Base-by-base conservation (phyloP, 2,113 vertebrate genomes). In the Aegithalos caudatus region DNA sequence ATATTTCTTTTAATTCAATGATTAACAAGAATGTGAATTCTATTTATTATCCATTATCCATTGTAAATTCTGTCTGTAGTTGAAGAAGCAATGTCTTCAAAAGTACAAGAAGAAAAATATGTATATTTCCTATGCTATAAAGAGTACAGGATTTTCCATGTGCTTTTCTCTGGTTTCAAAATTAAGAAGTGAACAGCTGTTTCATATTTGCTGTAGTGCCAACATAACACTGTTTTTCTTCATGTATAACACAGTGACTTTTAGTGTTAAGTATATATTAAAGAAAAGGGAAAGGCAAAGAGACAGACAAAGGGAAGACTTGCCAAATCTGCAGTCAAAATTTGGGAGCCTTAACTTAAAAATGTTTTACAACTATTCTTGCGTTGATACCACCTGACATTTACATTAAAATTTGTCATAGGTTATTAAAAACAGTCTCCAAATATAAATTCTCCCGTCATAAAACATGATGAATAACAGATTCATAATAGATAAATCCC, bases 1-100 rank as follows among this genome's bases (percentile, higher is more conserved):
- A 88, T 92, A 88, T 96, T 97, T 97, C 81, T 96, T 93, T 93
- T 96, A 97, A 96, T 96, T 98, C 96, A 97, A 93, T 94, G 95
- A 85, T 61, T 96, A 97, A 93, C 92, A 95, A 78, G 90, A 96
- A 90, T 8, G 31, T 61, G 90, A 92, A 93, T 94, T 80, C 77
- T 95, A 53, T 92, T 96, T 97, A 81, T 97, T 93, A 94, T 87
- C 87, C 71, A 82, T 95, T 93, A 94, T 80, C 92, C 71, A 69
- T 81, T 86, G 40, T 71, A 81, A 85, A 7, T 37, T 84, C 81
- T 95, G 61, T 61, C 57, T 95, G 79, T 57, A 33, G 45, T 1
- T 61, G 58, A 95, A 86, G 65, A 24, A 91, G 45, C 9, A 61
- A 35, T 40, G 23, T 78, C 56, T 90, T 90, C 72, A 78, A 42